Conservation (phyloP, 2,888 invertebrate genomes). For the Nineta flava region DNA sequence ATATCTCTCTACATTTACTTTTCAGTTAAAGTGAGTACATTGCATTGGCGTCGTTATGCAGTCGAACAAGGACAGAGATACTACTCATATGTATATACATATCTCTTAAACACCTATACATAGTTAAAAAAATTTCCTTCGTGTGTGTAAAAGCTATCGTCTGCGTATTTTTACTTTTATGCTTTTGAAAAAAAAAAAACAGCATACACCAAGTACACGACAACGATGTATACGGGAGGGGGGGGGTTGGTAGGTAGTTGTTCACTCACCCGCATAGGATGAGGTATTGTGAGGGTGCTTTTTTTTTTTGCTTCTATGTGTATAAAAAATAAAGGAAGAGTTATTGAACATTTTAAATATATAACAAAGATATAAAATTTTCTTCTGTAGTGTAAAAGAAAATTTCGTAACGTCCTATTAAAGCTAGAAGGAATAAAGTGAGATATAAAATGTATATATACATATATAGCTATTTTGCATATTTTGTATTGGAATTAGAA, state of each 20-base stretch:
- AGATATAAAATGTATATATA: too few species aligned
- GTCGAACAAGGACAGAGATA: conserved; percentile 7
- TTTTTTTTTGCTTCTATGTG: neutral
- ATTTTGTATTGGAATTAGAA: too few species aligned
- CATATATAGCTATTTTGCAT: too few species aligned
- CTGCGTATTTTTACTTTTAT: conserved; percentile 9
- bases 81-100: too few species aligned
- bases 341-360: neutral
- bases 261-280: too few species aligned
- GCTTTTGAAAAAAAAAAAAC: neutral
- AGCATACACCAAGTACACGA: neutral
- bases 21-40: neutral
- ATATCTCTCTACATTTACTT: neutral
- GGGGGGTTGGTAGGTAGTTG: neutral
- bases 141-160: conserved; percentile 1
- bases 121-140: neutral
- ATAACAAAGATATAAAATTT: neutral
- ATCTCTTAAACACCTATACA: neutral
- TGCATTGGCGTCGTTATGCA: neutral
- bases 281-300: neutral
- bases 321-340: neutral
- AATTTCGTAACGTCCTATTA: too few species aligned
- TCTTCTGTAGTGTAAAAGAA: too few species aligned
- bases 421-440: too few species aligned
- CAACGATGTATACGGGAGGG: neutral